phyloP scores from a whole-genome alignment of 2,113 vertebrate genomes.

The Galemys pyrenaicus region DNA sequence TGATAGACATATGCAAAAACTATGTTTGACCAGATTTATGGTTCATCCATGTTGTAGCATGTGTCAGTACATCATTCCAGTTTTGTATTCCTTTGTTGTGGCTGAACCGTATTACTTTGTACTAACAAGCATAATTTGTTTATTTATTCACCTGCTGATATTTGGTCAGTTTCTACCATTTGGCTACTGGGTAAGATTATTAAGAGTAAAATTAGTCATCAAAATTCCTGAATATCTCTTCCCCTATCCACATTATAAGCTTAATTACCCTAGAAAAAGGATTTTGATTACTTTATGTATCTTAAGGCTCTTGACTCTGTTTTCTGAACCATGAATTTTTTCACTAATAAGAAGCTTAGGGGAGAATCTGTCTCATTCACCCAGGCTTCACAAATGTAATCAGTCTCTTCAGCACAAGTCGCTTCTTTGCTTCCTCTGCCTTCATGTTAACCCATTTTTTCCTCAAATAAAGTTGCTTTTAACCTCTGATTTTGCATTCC shows the following conservation, averaged over 20 bases:
- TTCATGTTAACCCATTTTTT: constrained; percentile 11
- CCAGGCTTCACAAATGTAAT: constrained; percentile 15
- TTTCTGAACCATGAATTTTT: neutral
- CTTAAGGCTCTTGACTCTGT: neutral
- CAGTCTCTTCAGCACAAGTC: neutral
- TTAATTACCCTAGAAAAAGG: neutral
- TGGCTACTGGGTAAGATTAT: neutral
- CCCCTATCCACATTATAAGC: neutral
- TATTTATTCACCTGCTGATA: neutral
- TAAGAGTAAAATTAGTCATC: neutral
- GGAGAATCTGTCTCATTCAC: constrained; percentile 6
- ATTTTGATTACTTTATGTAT: neutral
- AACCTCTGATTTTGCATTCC: neutral
- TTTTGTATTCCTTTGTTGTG: neutral
- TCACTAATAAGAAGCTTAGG: neutral
- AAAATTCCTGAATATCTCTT: neutral
- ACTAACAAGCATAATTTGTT: neutral
- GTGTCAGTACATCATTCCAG: neutral
- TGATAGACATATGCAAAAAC: neutral
- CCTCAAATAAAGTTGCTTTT: constrained; percentile 7
- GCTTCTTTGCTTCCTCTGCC: neutral
- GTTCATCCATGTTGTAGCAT: neutral
- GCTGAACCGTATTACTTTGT: neutral
- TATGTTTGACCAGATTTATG: neutral
- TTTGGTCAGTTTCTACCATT: neutral